Conservation (phyloP, 2,888 invertebrate genomes). For the Nesidiocoris tenuis region DNA sequence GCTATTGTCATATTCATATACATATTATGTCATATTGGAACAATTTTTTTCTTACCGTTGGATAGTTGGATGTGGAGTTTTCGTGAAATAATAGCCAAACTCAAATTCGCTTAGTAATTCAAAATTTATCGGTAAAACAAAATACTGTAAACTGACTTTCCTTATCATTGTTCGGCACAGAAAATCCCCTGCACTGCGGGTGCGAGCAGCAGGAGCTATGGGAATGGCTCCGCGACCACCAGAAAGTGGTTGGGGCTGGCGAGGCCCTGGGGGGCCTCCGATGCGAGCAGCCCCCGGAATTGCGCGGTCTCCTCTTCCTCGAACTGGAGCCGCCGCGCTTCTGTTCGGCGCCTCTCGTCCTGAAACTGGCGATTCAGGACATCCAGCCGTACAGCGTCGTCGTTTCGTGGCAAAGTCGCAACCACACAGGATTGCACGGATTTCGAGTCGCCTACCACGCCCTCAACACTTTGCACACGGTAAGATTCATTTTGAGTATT, state of each 20-base stretch:
- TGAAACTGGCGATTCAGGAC: slow-evolving; percentile 82
- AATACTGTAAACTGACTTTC: too few relatives aligned
- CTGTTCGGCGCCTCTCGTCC: slow-evolving; percentile 79
- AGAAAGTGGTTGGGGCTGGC: slow-evolving; percentile 61
- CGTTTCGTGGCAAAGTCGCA: slow-evolving; percentile 86
- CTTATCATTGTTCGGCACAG: slow-evolving; percentile 56
- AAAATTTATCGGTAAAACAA: too few relatives aligned
- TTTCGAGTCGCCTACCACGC: slow-evolving; percentile 83
- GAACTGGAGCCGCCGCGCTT: slow-evolving; percentile 78
- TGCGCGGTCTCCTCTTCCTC: slow-evolving; percentile 72
- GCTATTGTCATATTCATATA: too few relatives aligned
- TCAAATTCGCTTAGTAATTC: too few relatives aligned
- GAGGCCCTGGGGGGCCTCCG: slow-evolving; percentile 57
- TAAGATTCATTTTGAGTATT: not conserved
- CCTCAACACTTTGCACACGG: slow-evolving; percentile 59
- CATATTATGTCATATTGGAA: too few relatives aligned
- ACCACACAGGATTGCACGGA: slow-evolving; percentile 79
- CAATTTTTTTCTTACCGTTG: too few relatives aligned
- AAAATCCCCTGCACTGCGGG: slow-evolving; percentile 85
- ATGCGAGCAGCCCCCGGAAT: slow-evolving; percentile 80
- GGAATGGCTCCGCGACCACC: slow-evolving; percentile 89
- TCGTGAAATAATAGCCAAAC: too few relatives aligned
- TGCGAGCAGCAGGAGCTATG: slow-evolving; percentile 88
- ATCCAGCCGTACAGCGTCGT: slow-evolving; percentile 83
- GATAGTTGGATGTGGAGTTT: too few relatives aligned